These are phyloP conservation scores for Melanotaenia nigrans DNA, from an alignment of 2,797 vertebrate species.

Conservation along the genomic window DNA sequence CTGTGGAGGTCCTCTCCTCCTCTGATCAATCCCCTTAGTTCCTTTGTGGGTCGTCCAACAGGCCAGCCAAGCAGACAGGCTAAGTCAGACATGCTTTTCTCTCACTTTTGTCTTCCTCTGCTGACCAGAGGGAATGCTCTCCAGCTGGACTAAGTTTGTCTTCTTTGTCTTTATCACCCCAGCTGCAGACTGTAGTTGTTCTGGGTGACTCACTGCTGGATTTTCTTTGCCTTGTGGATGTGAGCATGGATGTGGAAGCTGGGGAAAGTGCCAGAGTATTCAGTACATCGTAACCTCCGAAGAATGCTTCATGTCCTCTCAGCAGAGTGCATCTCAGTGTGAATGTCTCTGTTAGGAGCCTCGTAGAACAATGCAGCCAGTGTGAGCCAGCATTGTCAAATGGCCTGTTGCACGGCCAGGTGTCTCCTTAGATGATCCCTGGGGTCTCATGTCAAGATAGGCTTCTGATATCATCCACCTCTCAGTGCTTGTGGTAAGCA, in stretches of 20 bases:
- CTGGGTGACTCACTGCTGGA: slow-evolving; percentile 54
- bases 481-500: slow-evolving; percentile 36
- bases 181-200: slow-evolving; percentile 65
- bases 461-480: slow-evolving; percentile 42
- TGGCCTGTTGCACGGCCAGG: slow-evolving; percentile 63
- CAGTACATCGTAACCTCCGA: slow-evolving; percentile 57
- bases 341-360: slow-evolving; percentile 51
- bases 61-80: slow-evolving; percentile 62
- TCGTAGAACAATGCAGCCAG: slow-evolving; percentile 61
- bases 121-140: slow-evolving; percentile 64
- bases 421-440: slow-evolving; percentile 67
- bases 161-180: slow-evolving; percentile 67
- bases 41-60: slow-evolving; percentile 76
- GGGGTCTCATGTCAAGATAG: slow-evolving; percentile 52
- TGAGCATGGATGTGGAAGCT: slow-evolving; percentile 49
- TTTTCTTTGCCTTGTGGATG: slow-evolving; percentile 46
- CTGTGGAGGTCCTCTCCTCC: slow-evolving; percentile 58
- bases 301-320: slow-evolving; percentile 56
- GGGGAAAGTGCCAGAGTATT: slow-evolving; percentile 42
- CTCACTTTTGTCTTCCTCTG: slow-evolving; percentile 66
- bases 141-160: slow-evolving; percentile 72
- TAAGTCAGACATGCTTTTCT: slow-evolving; percentile 70
- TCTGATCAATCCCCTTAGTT: slow-evolving; percentile 65
- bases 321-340: slow-evolving; percentile 38
- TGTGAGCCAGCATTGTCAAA: slow-evolving; percentile 58